A percentile compares a stretch with the other conserved stretches of the same genome.
phyloP scores from a whole-genome alignment of 2,113 vertebrate genomes.

The Neopipo cinnamomea region DNA sequence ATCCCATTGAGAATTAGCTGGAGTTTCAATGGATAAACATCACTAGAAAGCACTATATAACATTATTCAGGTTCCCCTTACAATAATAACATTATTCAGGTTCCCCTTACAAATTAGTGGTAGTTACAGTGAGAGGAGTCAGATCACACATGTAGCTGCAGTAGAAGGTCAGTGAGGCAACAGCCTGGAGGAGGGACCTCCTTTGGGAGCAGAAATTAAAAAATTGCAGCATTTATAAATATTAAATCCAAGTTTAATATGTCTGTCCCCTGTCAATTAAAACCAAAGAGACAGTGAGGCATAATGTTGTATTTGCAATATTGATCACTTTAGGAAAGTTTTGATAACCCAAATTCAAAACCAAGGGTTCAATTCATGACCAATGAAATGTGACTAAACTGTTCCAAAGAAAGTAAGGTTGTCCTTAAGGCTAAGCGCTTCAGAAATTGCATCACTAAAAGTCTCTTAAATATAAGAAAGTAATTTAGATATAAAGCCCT shows the following conservation, averaged over 20 bases:
- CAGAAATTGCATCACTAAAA: not conserved
- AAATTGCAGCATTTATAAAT: not conserved
- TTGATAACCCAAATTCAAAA: not conserved
- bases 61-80: not conserved
- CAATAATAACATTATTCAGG: not conserved
- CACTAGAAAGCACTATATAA: not conserved
- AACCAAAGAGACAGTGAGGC: not conserved
- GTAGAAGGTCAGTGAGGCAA: not conserved
- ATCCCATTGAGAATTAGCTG: not conserved
- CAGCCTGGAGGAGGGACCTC: not conserved
- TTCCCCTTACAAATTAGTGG: not conserved
- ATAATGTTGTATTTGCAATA: not conserved
- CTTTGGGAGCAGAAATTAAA: not conserved
- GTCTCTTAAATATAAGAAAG: not conserved
- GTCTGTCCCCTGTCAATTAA: not conserved
- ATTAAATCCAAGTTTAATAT: not conserved
- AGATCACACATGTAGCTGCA: rapidly evolving
- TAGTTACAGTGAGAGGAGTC: not conserved
- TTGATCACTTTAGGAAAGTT: not conserved
- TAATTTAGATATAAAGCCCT: not conserved
- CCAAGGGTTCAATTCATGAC: not conserved
- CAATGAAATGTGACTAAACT: not conserved
- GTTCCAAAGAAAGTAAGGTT: not conserved
- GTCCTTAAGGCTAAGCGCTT: not conserved
- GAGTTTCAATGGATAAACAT: not conserved